These are phyloP conservation scores for Periparus ater DNA, from an alignment of 2,797 vertebrate genomes.

Conservation along the genomic window DNA sequence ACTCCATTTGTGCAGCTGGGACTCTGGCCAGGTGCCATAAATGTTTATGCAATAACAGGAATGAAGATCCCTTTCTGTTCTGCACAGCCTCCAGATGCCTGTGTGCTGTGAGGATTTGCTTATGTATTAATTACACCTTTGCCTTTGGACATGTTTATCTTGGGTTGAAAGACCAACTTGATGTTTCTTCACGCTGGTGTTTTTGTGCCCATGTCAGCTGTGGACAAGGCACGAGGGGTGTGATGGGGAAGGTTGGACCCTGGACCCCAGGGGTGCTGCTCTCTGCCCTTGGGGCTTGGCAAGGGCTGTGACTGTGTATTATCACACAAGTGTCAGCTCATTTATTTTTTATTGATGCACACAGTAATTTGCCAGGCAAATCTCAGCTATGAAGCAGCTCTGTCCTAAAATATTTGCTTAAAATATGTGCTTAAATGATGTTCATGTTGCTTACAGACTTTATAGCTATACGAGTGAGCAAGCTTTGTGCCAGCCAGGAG, in stretches of 20 bases:
- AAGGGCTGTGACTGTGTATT: background rate
- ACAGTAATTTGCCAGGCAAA: background rate
- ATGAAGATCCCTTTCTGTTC: background rate
- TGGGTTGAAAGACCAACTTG: background rate
- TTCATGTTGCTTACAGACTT: background rate
- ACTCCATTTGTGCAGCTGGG: background rate
- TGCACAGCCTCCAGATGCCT: background rate
- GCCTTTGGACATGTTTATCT: background rate
- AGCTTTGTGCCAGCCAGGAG: background rate
- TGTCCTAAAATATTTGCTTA: background rate
- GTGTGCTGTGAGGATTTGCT: background rate
- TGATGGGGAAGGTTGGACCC: background rate
- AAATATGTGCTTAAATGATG: background rate
- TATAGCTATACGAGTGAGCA: background rate
- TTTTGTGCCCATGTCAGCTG: background rate
- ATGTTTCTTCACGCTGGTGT: fast-evolving
- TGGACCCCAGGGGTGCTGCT: background rate
- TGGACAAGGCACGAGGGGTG: background rate
- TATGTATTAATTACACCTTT: background rate
- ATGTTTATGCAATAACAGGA: background rate
- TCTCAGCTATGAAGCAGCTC: background rate
- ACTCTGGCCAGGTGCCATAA: background rate
- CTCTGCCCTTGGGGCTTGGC: background rate
- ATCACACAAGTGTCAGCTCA: background rate
- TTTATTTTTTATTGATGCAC: background rate